Evolutionary conservation across 2,113 vertebrate genomes (phyloP).

Genomic region (Eulemur macaco): DNA sequence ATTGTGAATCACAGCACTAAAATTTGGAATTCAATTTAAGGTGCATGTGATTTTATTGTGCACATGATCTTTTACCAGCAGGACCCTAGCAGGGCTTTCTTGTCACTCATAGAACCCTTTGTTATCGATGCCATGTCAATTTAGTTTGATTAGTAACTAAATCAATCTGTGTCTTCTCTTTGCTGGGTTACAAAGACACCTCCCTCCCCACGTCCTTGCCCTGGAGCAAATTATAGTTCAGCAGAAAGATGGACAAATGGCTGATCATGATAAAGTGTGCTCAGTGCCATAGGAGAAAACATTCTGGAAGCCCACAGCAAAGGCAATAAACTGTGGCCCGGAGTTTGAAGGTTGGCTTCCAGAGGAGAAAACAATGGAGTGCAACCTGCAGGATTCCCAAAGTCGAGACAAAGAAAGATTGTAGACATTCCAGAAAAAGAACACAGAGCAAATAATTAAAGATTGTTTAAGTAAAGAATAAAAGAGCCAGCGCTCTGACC

Average conservation of each 20-base stretch:
- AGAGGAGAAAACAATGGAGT: not conserved
- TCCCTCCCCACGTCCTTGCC: no score
- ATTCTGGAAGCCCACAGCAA: not conserved
- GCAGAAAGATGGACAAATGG: not conserved
- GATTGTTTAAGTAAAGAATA: not conserved
- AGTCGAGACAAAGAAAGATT: not conserved
- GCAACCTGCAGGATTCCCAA: not conserved
- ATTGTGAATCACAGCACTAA: not conserved
- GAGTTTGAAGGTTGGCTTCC: not conserved
- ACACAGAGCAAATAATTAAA: not conserved
- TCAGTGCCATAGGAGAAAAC: no score
- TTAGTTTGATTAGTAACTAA: not conserved
- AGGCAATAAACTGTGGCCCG: no score
- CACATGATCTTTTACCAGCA: not conserved
- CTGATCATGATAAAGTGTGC: rapidly evolving
- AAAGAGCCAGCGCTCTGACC: not conserved
- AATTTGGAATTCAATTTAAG: not conserved
- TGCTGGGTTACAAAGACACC: not conserved
- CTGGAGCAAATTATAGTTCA: not conserved
- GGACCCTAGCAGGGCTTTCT: not conserved
- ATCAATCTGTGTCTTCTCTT: not conserved
- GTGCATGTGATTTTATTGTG: not conserved
- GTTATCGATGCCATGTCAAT: no score
- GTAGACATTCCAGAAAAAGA: not conserved
- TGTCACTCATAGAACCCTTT: not conserved